These are phyloP conservation scores for Orthosia cruda DNA, from an alignment of 2,888 invertebrate species.

Conservation along the genomic window DNA sequence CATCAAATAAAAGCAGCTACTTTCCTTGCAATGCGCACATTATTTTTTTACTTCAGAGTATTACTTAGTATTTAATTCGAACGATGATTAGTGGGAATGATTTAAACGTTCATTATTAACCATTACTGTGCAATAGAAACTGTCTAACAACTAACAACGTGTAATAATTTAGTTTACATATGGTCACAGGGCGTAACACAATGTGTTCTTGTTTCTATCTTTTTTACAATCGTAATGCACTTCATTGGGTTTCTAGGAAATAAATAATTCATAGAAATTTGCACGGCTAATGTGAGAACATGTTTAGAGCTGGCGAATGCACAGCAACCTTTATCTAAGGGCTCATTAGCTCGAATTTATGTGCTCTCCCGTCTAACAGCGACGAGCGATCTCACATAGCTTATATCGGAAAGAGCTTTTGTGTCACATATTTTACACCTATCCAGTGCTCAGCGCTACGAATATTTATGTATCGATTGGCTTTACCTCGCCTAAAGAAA, in stretches of 20 bases:
- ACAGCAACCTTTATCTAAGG: slow-evolving; percentile 82
- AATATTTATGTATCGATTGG: slow-evolving; percentile 76
- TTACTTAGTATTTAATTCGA: slow-evolving; percentile 62
- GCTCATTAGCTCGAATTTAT: slow-evolving; percentile 84
- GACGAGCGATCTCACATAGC: slow-evolving; percentile 65
- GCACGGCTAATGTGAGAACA: slow-evolving; percentile 86
- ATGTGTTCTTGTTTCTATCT: slow-evolving; percentile 73
- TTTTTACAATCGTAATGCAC: slow-evolving; percentile 78
- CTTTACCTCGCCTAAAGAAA: slow-evolving; percentile 76
- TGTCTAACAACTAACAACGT: slow-evolving; percentile 65
- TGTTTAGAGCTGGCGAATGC: slow-evolving; percentile 75
- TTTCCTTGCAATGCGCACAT: slow-evolving; percentile 53
- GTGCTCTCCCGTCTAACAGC: slow-evolving; percentile 70
- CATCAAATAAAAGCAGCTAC: slow-evolving; percentile 55
- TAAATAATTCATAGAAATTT: slow-evolving; percentile 85
- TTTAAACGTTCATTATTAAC: slow-evolving; percentile 67
- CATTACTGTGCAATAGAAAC: slow-evolving; percentile 69
- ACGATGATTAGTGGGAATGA: slow-evolving; percentile 62
- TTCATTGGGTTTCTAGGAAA: slow-evolving; percentile 79
- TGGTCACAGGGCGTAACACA: slow-evolving; percentile 78
- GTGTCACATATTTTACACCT: slow-evolving; percentile 71
- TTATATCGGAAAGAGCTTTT: slow-evolving; percentile 73
- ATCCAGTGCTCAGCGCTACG: slow-evolving; percentile 57
- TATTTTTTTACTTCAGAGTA: slow-evolving; percentile 51
- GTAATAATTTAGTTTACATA: slow-evolving; percentile 75